Conservation (phyloP, 2,888 invertebrate species). For the Colostygia pectinataria region DNA sequence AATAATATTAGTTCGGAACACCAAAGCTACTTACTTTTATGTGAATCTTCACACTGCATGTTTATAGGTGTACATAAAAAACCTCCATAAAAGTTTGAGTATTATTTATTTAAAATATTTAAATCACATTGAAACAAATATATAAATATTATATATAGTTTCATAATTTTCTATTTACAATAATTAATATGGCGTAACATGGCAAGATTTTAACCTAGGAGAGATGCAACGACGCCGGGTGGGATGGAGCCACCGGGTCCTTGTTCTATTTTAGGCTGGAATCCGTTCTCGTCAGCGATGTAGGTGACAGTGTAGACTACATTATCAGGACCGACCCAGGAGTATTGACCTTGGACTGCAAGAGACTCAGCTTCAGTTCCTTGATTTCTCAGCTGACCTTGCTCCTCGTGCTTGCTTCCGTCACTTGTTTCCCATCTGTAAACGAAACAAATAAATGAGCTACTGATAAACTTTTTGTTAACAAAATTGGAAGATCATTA, state of each 20-base stretch:
- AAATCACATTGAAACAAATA: constrained; percentile 47
- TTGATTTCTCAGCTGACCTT: constrained; percentile 80
- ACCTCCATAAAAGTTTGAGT: not conserved
- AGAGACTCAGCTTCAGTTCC: constrained; percentile 83
- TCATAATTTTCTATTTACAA: constrained; percentile 53
- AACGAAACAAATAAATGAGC: constrained; percentile 21
- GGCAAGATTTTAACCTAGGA: constrained; percentile 53
- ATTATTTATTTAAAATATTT: not conserved
- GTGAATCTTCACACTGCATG: too few species aligned
- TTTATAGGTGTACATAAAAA: too few species aligned
- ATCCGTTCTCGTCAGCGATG: constrained; percentile 80
- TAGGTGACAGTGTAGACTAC: constrained; percentile 83
- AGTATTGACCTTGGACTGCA: constrained; percentile 80
- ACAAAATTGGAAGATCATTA: too few species aligned
- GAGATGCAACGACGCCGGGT: constrained; percentile 62
- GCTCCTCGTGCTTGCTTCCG: constrained; percentile 81
- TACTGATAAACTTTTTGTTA: not conserved
- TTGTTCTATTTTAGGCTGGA: constrained; percentile 73
- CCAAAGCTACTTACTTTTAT: too few species aligned
- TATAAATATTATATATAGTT: constrained; percentile 78
- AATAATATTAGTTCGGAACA: too few species aligned
- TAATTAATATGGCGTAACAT: constrained; percentile 35
- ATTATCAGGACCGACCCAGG: constrained; percentile 83
- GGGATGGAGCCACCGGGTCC: constrained; percentile 67
- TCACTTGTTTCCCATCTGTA: constrained; percentile 82